These are phyloP conservation scores for Oreochromis tanganicae DNA, from an alignment of 2,113 vertebrate species.

Conservation along the genomic window DNA sequence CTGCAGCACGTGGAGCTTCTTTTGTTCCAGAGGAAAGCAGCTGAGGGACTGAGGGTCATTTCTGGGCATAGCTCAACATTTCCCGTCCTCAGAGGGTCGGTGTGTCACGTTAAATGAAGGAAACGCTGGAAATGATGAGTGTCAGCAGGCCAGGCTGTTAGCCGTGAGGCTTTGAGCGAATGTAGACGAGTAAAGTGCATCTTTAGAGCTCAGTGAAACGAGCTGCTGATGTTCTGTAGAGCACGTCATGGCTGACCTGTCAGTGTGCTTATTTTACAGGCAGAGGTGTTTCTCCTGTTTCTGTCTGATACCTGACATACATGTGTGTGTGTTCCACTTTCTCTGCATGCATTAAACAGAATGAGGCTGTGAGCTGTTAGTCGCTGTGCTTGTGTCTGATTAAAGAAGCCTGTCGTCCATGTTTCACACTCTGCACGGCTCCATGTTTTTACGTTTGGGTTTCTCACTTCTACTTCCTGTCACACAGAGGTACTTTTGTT, in stretches of 20 bases:
- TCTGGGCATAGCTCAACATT: neutral
- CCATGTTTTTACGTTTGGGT: neutral
- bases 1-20: neutral
- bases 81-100: neutral
- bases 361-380: neutral
- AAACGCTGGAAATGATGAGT: neutral
- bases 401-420: neutral
- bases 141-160: neutral
- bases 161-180: neutral
- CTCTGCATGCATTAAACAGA: neutral
- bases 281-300: neutral
- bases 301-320: neutral
- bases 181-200: neutral
- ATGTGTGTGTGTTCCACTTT: neutral
- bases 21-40: neutral
- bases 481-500: neutral
- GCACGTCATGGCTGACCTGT: neutral
- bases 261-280: neutral
- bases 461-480: neutral
- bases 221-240: neutral
- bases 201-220: neutral
- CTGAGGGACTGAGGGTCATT: neutral
- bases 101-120: neutral
- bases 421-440: fast-evolving
- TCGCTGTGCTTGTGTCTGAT: neutral